Base-by-base conservation (phyloP, 2,113 vertebrate genomes). In the Opisthocomus hoazin region DNA sequence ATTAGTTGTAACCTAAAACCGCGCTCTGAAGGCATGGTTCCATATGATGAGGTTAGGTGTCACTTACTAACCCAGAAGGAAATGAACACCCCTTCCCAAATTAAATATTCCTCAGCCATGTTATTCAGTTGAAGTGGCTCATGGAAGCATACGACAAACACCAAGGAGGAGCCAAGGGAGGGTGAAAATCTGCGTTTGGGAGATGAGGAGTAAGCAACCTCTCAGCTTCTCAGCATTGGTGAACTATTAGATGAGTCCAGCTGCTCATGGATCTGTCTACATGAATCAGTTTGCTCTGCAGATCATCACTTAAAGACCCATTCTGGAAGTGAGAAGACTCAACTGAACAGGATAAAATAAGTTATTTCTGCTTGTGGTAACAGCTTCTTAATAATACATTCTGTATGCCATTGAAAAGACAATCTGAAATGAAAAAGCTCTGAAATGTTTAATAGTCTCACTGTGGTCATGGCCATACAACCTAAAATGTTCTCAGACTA, bases 251-350 rank as follows among this genome's bases (percentile, higher is more conserved):
- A 68, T 71, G 36, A 83, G 66, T 48, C 85, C 66, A 68, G 66
- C 70, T 88, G 54, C 37, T 69, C 41, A 29, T 27, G 66, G 71
- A 65, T 46, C 58, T 84, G 48, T 36, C 70, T 84, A 83, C 34
- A 84, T 70, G 70, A 92, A 63, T 83, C 3, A 43, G 53, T 87
- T 93, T 77, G 73, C 58, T 83, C 81, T 60, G 53, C 61, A 85
- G 73, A 86, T 77, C 58, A n/a, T 77, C 66, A 81, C 64, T 80
- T 89, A 89, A 80, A 92, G 61, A 77, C 82, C 78, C 65, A 48
- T 50, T 95, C 85, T 87, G 63, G 90, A 96, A 97, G 74, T 97
- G 83, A 93, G 41, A 92, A 94, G 65, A 64, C 24, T 93, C 71
- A 58, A 51, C 65, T 30, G 41, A 94, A 87, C 19, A 57, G 41